A percentile compares a stretch with the other conserved stretches of the same genome.
phyloP scores from a whole-genome alignment of 1,140 invertebrate genomes.

The Megathymus violae region DNA sequence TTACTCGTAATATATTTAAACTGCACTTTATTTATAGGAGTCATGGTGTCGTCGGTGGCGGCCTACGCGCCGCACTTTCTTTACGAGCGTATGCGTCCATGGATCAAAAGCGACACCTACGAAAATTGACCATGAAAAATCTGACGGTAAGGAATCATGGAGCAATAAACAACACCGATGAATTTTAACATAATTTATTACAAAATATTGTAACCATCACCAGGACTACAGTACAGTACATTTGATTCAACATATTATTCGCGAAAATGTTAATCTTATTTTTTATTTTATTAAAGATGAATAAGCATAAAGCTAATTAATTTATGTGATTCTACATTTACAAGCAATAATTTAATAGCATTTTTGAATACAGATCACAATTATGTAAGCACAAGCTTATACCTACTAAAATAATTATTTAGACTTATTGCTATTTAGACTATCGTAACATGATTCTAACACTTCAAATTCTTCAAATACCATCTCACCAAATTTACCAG shows the following conservation, averaged over 20 bases:
- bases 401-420: conserved; percentile 58
- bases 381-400: conserved; percentile 63
- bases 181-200: conserved; percentile 64
- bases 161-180: conserved; percentile 45
- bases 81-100: conserved; percentile 68
- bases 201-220: conserved; percentile 74
- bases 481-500: conserved; percentile 89
- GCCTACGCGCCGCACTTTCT: conserved; percentile 70
- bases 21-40: too few species aligned
- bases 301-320: conserved; percentile 50
- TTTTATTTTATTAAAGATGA: conserved; percentile 47
- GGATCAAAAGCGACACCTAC: conserved; percentile 68
- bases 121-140: conserved; percentile 71
- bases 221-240: conserved; percentile 59
- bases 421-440: conserved; percentile 84
- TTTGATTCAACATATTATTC: conserved; percentile 40
- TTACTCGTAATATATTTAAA: too few species aligned
- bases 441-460: conserved; percentile 84
- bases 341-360: conserved; percentile 78
- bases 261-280: conserved; percentile 47
- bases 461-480: conserved; percentile 93
- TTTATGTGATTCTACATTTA: conserved; percentile 58
- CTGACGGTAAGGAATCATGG: conserved; percentile 69
- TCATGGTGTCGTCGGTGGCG: conserved; percentile 82
- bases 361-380: conserved; percentile 75